Percentiles rank a stretch among this genome's conserved stretches.
These are phyloP conservation scores for Glyptemys insculpta DNA, from an alignment of 2,797 vertebrate species.

Conservation along the genomic window DNA sequence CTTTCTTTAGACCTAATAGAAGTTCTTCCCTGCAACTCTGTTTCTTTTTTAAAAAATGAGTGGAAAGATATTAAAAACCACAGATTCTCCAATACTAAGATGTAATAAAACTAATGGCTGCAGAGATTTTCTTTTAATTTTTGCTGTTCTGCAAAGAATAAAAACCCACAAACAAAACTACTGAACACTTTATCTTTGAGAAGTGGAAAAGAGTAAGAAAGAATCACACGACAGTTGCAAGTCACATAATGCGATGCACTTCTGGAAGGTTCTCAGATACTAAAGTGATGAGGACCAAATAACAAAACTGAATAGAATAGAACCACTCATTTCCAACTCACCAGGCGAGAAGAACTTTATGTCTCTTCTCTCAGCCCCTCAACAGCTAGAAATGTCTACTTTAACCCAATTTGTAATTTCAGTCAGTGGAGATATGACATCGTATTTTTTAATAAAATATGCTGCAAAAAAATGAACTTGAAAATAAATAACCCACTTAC, in stretches of 20 bases:
- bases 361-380: neutral
- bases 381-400: neutral
- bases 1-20: rapidly evolving
- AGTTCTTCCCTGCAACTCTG: rapidly evolving
- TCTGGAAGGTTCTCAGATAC: neutral
- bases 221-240: neutral
- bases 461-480: neutral
- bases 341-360: neutral
- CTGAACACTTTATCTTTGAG: neutral
- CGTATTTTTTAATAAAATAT: neutral
- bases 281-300: neutral
- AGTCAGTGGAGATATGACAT: neutral
- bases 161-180: neutral
- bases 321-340: neutral
- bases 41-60: neutral
- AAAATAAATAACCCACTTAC: neutral
- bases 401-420: neutral
- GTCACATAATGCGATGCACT: neutral
- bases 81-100: neutral
- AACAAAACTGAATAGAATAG: neutral
- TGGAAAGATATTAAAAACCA: neutral
- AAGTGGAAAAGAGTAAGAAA: neutral
- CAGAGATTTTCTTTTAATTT: neutral
- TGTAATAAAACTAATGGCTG: neutral
- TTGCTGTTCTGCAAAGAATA: neutral